These are phyloP conservation scores for Plagiodera versicolora DNA, from an alignment of 2,888 invertebrate species.

Conservation along the genomic window DNA sequence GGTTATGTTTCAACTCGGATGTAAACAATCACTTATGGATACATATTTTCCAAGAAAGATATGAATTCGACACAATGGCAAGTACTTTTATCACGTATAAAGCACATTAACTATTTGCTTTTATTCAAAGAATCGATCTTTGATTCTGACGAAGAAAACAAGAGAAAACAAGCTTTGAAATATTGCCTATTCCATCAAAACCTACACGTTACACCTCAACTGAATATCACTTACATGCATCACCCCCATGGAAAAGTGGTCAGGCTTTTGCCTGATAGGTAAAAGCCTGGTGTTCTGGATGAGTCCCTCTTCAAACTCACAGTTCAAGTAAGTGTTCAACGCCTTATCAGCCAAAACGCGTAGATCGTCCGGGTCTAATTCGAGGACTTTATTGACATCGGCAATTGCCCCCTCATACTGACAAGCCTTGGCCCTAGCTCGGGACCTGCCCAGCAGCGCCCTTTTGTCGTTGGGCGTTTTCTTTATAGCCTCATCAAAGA, in stretches of 20 bases:
- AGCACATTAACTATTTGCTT: no score
- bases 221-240: slow-evolving; percentile 46
- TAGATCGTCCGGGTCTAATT: slow-evolving; percentile 45
- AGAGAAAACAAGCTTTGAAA: no score
- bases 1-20: no score
- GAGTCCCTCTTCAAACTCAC: slow-evolving; percentile 52
- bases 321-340: slow-evolving; percentile 47
- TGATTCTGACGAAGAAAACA: no score
- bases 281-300: slow-evolving; percentile 44
- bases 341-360: slow-evolving; percentile 47
- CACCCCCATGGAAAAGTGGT: slow-evolving; percentile 51
- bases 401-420: slow-evolving; percentile 59
- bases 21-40: no score
- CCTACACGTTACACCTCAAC: no score
- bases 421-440: slow-evolving; percentile 59
- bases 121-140: no score
- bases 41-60: no score
- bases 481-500: slow-evolving; percentile 46
- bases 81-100: no score
- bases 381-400: slow-evolving; percentile 57
- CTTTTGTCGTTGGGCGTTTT: slow-evolving; percentile 55
- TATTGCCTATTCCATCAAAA: no score
- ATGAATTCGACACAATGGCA: no score
- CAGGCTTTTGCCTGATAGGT: slow-evolving; percentile 49
- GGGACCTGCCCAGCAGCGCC: slow-evolving; percentile 60